A percentile compares a stretch with the other conserved stretches of the same genome.
These are phyloP conservation scores for Ceratoteleas bidentatus DNA, from an alignment of 1,140 invertebrate species.

Conservation along the genomic window DNA sequence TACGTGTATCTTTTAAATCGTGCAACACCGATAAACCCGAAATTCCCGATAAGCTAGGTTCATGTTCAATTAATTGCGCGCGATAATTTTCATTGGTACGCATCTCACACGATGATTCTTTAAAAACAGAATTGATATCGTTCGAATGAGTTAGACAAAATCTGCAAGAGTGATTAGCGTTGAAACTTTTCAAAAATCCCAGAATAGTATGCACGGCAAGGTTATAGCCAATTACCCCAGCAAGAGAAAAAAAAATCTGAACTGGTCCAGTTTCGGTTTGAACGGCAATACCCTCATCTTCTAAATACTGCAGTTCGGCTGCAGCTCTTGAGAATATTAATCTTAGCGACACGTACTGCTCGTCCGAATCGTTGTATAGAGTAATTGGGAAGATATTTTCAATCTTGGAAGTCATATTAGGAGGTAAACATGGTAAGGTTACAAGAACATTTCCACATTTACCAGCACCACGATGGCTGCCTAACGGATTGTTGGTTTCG, in stretches of 20 bases:
- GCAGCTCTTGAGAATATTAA: background rate
- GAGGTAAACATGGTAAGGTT: background rate
- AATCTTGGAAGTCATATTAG: slow-evolving; percentile 21
- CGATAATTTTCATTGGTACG: background rate
- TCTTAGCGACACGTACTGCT: background rate
- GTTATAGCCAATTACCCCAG: slow-evolving; percentile 1
- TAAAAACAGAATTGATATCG: background rate
- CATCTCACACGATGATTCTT: background rate
- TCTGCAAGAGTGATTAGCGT: background rate
- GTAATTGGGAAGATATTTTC: slow-evolving; percentile 65
- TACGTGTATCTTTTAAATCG: background rate
- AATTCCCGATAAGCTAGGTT: background rate
- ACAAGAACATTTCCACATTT: background rate
- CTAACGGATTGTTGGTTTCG: slow-evolving; percentile 40
- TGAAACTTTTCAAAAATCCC: background rate
- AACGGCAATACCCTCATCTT: background rate
- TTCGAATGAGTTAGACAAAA: background rate
- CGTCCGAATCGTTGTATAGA: background rate
- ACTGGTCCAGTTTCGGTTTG: background rate
- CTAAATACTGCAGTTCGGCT: background rate
- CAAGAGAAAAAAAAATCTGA: background rate
- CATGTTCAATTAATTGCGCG: background rate
- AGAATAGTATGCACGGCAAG: background rate
- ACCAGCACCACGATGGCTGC: background rate
- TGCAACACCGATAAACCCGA: background rate